Base-by-base conservation (phyloP, 2,113 vertebrate species). In the Xenotilapia caudafasciata region DNA sequence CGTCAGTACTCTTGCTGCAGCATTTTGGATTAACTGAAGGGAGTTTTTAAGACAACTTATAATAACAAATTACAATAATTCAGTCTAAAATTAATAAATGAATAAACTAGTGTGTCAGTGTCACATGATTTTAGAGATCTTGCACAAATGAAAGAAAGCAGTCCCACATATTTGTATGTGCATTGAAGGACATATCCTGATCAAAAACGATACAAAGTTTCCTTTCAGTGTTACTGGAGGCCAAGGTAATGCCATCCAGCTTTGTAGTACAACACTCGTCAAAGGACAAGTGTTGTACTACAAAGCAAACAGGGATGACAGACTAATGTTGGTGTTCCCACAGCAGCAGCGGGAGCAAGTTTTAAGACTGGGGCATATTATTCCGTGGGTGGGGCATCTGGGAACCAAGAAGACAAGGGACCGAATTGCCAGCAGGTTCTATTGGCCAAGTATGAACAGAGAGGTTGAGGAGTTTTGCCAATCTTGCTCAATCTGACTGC, bases 401-500 rank as follows among this genome's bases (percentile, higher is more conserved):
- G 31, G 17, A 65, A 65, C 31, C 2, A 35, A 65, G 60, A 65
- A 0, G 31, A 65, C 31, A 65, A 35, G 2, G 60, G 31, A 62
- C 58, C 0, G 0, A 62, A 35, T 62, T 62, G 19, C 19, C 35
- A 70, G n/a, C n/a, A 70, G 62, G 5, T 70, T 40, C 19, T 40
- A 23, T 21, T 70, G 7, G 35, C 62, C n/a, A 23, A 5, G 35
- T 14, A 23, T 45, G n/a, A 23, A 45, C 40, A 42, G 38, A 26
- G 38, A 42, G 7, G 38, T 15, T 23, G 19, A 68, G 11, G 35
- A 23, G 7, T 73, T 23, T 15, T 73, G 26, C 26, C 56, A 58
- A 28, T 26, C 13, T 45, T 73, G 65, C 21, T 23, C 2, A 15
- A 26, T 45, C 1, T 45, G 65, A 0, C 0, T 0, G 65, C n/a